Percentiles rank a stretch among this genome's conserved stretches.
These are phyloP conservation scores for Torymus aiolomorphi DNA, from an alignment of 2,888 invertebrate genomes.

Conservation along the genomic window DNA sequence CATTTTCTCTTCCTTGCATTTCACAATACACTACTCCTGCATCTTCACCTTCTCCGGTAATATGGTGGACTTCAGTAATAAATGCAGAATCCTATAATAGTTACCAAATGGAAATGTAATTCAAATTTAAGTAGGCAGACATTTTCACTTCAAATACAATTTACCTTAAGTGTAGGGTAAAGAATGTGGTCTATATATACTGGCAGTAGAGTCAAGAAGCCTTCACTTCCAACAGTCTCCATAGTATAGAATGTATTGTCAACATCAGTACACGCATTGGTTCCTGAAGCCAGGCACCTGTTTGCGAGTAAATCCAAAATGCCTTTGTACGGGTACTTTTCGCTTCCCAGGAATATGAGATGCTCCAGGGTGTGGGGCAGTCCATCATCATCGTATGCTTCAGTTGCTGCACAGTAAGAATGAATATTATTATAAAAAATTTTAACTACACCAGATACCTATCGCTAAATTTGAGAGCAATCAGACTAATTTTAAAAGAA, in stretches of 20 bases:
- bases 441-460: no score
- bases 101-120: constrained; percentile 22
- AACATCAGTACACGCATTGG: constrained; percentile 92
- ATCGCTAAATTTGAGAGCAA: no score
- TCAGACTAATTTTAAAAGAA: no score
- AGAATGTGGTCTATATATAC: constrained; percentile 94
- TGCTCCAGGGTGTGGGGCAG: constrained; percentile 95
- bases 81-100: constrained; percentile 84
- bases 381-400: constrained; percentile 94
- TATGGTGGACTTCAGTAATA: constrained; percentile 93
- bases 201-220: constrained; percentile 91
- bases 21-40: constrained; percentile 97
- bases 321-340: constrained; percentile 93
- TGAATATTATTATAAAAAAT: no score
- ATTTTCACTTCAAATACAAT: neutral
- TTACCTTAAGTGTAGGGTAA: constrained; percentile 86
- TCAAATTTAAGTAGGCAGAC: neutral
- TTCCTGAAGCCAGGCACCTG: constrained; percentile 92
- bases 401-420: constrained; percentile 82
- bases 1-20: constrained; percentile 92
- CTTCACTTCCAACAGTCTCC: constrained; percentile 90
- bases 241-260: constrained; percentile 95
- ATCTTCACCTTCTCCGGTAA: constrained; percentile 91
- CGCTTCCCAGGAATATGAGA: constrained; percentile 92
- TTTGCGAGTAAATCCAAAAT: constrained; percentile 92